phyloP scores from a whole-genome alignment of 2,888 invertebrate genomes.

The Entomobrya multifasciata region DNA sequence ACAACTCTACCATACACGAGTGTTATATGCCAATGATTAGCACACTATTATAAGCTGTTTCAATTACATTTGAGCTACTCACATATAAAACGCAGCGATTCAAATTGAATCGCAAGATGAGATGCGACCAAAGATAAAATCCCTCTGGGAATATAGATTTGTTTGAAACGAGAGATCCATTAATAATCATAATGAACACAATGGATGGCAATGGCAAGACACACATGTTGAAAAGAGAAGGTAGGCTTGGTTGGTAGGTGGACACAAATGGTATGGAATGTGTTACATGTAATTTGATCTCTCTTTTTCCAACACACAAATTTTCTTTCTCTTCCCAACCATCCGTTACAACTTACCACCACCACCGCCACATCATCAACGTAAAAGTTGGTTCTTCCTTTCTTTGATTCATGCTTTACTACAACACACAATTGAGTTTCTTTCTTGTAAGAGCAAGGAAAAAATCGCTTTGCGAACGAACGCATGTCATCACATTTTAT shows the following conservation, averaged over 20 bases:
- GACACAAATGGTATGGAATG: conserved; percentile 59
- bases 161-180: conserved; percentile 42
- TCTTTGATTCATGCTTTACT: too few species aligned
- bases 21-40: conserved; percentile 19
- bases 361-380: too few species aligned
- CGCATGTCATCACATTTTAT: conserved; percentile 31
- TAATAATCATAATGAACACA: conserved; percentile 51
- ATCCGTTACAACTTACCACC: conserved; percentile 34
- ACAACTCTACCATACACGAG: too few species aligned
- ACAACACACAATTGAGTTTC: conserved; percentile 46
- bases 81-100: background rate
- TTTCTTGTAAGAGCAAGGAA: conserved; percentile 31
- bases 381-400: conserved; percentile 15
- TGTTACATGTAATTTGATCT: conserved; percentile 52
- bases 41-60: conserved; percentile 19
- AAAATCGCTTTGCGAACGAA: conserved; percentile 33
- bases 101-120: conserved; percentile 30
- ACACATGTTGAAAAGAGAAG: conserved; percentile 48
- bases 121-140: conserved; percentile 48
- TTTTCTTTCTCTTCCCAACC: conserved; percentile 30
- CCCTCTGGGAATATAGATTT: conserved; percentile 60
- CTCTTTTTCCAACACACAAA: conserved; percentile 6
- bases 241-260: conserved; percentile 1
- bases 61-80: background rate
- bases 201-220: conserved; percentile 2